Conservation (phyloP, 1,140 invertebrate species). For the Drosophila leontia region DNA sequence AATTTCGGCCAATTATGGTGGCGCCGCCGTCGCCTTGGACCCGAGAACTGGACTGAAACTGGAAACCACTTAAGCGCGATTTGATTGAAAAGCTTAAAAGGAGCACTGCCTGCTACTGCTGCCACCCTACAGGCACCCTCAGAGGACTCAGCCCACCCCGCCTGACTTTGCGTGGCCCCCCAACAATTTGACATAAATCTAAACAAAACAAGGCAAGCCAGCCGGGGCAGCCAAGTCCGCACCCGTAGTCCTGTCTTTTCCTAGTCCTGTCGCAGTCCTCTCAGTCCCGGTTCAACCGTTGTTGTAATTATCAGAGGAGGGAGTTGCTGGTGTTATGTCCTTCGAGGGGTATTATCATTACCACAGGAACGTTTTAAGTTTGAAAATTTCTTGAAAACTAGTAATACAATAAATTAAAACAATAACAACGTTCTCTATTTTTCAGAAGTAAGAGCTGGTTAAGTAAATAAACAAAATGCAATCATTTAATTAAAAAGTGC, state of each 20-base stretch:
- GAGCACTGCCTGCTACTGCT: not conserved
- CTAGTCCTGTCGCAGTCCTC: conserved; percentile 15
- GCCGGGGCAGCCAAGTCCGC: conserved; percentile 10
- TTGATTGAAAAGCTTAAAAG: conserved; percentile 82
- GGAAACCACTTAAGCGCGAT: conserved; percentile 75
- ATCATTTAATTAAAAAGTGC: not conserved
- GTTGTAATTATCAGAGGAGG: conserved; percentile 31
- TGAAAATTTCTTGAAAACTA: not conserved
- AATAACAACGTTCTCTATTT: not conserved
- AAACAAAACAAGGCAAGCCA: conserved; percentile 73
- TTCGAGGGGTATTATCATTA: not conserved
- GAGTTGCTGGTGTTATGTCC: conserved; percentile 22
- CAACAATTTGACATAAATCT: conserved; percentile 82
- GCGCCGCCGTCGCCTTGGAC: conserved; percentile 15
- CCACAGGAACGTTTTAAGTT: not conserved
- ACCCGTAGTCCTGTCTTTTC: conserved; percentile 24
- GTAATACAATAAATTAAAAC: not conserved
- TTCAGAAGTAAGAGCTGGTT: not conserved
- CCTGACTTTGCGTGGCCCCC: conserved; percentile 7
- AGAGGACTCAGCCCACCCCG: too few species aligned
- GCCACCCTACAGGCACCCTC: not conserved
- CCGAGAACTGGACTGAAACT: conserved; percentile 46
- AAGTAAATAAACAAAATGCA: not conserved
- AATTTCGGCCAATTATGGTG: conserved; percentile 73
- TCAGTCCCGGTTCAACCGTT: conserved; percentile 47